phyloP scores from a whole-genome alignment of 2,797 vertebrate species.

The Gallinago stenura region DNA sequence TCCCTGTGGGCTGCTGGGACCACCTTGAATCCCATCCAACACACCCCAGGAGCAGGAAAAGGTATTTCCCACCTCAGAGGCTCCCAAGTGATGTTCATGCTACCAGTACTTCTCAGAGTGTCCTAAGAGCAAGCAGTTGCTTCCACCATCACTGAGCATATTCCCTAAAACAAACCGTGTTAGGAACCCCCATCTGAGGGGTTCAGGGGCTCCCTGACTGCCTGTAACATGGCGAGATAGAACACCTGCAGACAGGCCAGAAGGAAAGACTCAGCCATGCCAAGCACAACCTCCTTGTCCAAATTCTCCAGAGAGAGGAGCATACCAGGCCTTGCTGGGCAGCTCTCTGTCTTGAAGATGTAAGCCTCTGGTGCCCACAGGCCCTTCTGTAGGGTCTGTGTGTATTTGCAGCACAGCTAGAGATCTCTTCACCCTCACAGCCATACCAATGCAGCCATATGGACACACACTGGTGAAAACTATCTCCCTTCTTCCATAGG shows the following conservation, averaged over 20 bases:
- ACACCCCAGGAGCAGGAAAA: background rate
- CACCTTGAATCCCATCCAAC: background rate
- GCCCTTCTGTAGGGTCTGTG: background rate
- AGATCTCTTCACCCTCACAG: background rate
- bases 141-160: rapidly evolving
- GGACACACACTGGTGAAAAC: background rate
- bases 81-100: background rate
- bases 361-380: rapidly evolving
- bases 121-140: background rate
- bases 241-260: background rate
- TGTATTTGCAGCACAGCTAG: background rate
- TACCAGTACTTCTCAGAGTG: background rate
- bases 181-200: background rate
- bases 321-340: background rate
- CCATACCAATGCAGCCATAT: rapidly evolving
- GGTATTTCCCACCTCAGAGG: background rate
- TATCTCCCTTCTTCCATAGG: background rate
- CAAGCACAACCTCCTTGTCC: background rate
- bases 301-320: background rate
- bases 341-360: background rate
- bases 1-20: background rate
- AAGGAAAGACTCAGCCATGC: background rate
- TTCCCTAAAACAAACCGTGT: background rate
- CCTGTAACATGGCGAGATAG: rapidly evolving
- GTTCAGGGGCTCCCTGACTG: background rate